These are phyloP conservation scores for Falco berigora DNA, from an alignment of 2,797 vertebrate species.

Conservation along the genomic window DNA sequence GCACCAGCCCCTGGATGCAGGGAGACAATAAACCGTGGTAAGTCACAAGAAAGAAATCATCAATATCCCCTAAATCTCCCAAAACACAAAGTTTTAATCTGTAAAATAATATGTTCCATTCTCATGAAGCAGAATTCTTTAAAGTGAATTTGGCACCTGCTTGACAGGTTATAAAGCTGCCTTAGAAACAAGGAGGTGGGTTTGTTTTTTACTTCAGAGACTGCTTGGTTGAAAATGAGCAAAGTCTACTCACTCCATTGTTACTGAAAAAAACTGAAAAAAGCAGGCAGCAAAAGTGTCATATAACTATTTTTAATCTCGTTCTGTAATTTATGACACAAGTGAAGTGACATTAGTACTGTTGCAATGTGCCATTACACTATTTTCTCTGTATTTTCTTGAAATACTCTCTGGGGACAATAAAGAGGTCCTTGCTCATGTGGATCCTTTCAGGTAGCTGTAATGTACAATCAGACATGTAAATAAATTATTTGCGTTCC, in stretches of 20 bases:
- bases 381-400: conserved; percentile 14
- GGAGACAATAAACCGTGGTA: background rate
- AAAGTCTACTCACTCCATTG: background rate
- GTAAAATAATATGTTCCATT: background rate
- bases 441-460: conserved; percentile 57
- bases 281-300: background rate
- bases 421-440: background rate
- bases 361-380: background rate
- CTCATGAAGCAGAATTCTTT: background rate
- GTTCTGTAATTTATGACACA: background rate
- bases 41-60: background rate
- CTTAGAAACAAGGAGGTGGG: background rate
- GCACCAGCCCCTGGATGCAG: background rate
- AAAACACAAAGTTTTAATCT: background rate
- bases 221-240: background rate
- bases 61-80: background rate
- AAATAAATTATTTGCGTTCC: conserved; percentile 79
- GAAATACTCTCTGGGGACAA: background rate
- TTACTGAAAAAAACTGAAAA: background rate
- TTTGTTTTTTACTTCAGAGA: background rate
- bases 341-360: background rate
- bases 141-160: background rate
- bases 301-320: background rate
- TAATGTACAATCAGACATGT: conserved; percentile 69
- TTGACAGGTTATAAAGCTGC: background rate